Percentiles rank a stretch among this genome's conserved stretches.
These are phyloP conservation scores for Vimba vimba DNA, from an alignment of 2,113 vertebrate genomes.

Conservation along the genomic window DNA sequence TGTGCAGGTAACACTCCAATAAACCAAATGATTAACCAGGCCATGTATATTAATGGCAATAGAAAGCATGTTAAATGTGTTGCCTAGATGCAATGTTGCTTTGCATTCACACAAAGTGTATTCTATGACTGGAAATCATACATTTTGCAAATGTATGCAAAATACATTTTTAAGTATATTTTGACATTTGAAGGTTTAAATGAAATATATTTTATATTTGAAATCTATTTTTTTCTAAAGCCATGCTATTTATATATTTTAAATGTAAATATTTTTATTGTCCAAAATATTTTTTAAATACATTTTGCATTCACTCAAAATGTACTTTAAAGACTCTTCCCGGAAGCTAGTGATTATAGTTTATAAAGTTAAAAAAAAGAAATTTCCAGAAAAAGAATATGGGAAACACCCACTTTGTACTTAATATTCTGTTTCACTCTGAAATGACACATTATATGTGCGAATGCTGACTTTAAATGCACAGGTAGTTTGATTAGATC, in stretches of 20 bases:
- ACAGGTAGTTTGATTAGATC: neutral
- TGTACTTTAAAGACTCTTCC: too few species aligned
- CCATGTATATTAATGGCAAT: neutral
- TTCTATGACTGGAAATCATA: too few species aligned
- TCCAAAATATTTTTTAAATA: too few species aligned
- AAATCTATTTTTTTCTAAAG: neutral
- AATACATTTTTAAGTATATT: neutral
- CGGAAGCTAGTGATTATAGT: too few species aligned
- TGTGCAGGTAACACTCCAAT: conserved; percentile 26
- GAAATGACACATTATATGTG: neutral
- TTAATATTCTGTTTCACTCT: neutral
- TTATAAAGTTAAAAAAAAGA: too few species aligned
- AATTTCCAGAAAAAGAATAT: neutral
- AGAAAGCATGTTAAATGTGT: neutral
- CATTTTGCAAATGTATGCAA: neutral
- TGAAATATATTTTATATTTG: too few species aligned
- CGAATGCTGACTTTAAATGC: neutral
- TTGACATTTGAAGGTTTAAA: neutral
- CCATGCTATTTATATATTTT: neutral
- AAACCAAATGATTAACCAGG: neutral
- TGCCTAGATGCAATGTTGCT: too few species aligned
- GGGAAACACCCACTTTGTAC: neutral
- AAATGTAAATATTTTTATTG: too few species aligned
- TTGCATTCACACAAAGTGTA: too few species aligned
- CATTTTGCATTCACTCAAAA: too few species aligned